A percentile compares a stretch with the other conserved stretches of the same genome.
These are phyloP conservation scores for Drosophila meridionalis DNA, from an alignment of 2,888 invertebrate genomes.

Conservation along the genomic window DNA sequence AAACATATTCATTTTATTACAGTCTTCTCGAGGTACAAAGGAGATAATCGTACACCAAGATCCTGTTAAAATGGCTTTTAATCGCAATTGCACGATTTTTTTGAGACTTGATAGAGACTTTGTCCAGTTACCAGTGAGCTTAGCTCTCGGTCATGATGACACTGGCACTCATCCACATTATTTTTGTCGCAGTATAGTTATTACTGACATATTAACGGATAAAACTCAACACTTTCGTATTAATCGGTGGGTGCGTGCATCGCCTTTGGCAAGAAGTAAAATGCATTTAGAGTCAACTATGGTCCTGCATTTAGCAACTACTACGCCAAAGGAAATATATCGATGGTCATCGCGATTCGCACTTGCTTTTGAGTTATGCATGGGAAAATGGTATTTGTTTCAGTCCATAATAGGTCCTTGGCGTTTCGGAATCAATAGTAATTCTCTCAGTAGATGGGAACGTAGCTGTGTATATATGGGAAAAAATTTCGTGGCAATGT, in stretches of 20 bases:
- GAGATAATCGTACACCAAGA: slow-evolving; percentile 38
- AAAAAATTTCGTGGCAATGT: slow-evolving; percentile 29
- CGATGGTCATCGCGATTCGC: slow-evolving; percentile 30
- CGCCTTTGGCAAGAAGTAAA: neutral
- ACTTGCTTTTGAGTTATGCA: slow-evolving; percentile 31
- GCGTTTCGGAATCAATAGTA: slow-evolving; percentile 28
- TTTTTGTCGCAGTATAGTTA: slow-evolving; percentile 36
- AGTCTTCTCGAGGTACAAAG: slow-evolving; percentile 5
- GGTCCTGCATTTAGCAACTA: neutral
- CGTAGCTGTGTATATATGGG: slow-evolving; percentile 41
- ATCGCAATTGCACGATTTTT: slow-evolving; percentile 38
- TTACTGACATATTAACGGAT: slow-evolving; percentile 27
- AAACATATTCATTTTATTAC: slow-evolving; percentile 39
- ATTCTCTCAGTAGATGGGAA: slow-evolving; percentile 33
- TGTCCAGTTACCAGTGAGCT: slow-evolving; percentile 25
- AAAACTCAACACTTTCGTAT: slow-evolving; percentile 34
- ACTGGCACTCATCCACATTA: slow-evolving; percentile 48
- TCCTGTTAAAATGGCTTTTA: slow-evolving; percentile 23
- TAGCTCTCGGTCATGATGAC: slow-evolving; percentile 39
- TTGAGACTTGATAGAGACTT: slow-evolving; percentile 28
- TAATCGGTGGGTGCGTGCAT: slow-evolving; percentile 26
- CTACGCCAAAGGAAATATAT: slow-evolving; percentile 6
- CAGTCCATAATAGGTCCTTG: slow-evolving; percentile 51
- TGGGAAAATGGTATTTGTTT: slow-evolving; percentile 54
- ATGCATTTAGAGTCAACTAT: neutral